Evolutionary conservation across 2,797 vertebrate species (phyloP).

Genomic region (Lutjanus campechanus): DNA sequence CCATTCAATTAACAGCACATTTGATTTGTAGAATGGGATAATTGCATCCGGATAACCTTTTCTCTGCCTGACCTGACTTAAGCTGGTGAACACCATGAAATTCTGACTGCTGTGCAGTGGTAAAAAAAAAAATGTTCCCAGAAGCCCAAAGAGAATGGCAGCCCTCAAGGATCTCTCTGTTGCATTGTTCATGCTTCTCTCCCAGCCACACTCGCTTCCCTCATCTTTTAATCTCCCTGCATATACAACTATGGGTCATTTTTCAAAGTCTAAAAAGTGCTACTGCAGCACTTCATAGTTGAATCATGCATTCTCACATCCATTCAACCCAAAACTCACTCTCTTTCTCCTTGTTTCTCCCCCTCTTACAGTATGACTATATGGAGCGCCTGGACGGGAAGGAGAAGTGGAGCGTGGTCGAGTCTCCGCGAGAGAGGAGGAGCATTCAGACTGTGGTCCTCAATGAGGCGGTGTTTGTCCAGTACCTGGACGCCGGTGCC

Average conservation of each 20-base stretch:
- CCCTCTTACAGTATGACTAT: slow-evolving; percentile 91
- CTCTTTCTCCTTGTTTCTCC: not conserved
- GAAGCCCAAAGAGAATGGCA: slow-evolving; percentile 33
- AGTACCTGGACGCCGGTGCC: slow-evolving; percentile 94
- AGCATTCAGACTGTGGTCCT: slow-evolving; percentile 97
- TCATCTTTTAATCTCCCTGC: slow-evolving; percentile 46
- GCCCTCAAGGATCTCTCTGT: slow-evolving; percentile 30
- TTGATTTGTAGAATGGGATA: slow-evolving; percentile 76
- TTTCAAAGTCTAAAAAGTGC: slow-evolving; percentile 46
- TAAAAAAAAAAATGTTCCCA: slow-evolving; percentile 29
- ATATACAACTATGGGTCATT: slow-evolving; percentile 49
- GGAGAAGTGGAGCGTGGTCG: slow-evolving; percentile 98
- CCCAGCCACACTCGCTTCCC: slow-evolving; percentile 23
- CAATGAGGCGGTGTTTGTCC: slow-evolving; percentile 97
- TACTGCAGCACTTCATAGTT: slow-evolving; percentile 29
- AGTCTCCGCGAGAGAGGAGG: slow-evolving; percentile 93
- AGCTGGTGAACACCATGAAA: slow-evolving; percentile 27
- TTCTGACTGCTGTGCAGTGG: not conserved
- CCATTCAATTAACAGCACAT: slow-evolving; percentile 84
- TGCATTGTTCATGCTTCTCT: slow-evolving; percentile 41
- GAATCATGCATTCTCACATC: slow-evolving; percentile 27
- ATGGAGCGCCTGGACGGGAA: slow-evolving; percentile 99
- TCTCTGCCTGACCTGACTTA: slow-evolving; percentile 55
- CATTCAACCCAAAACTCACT: slow-evolving; percentile 15
- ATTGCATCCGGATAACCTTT: slow-evolving; percentile 64